These are phyloP conservation scores for Esperia sulphurella DNA, from an alignment of 2,888 invertebrate genomes.

Conservation along the genomic window DNA sequence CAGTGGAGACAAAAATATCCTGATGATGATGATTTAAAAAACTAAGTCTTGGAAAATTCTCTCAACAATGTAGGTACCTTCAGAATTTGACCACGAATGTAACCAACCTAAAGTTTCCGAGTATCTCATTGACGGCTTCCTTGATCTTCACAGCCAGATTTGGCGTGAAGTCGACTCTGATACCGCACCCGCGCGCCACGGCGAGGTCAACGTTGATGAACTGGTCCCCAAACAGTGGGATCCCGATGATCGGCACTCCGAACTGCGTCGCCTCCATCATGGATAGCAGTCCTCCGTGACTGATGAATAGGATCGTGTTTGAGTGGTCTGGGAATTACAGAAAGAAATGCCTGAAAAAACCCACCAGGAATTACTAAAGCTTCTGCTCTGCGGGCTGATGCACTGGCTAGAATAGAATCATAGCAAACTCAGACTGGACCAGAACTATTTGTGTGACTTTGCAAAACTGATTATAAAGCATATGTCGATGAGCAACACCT, in stretches of 20 bases:
- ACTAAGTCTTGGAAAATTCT: too few relatives aligned
- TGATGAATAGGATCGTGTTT: conserved; percentile 39
- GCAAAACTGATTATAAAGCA: too few relatives aligned
- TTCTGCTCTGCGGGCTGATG: too few relatives aligned
- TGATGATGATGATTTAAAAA: too few relatives aligned
- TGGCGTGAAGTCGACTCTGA: conserved; percentile 30
- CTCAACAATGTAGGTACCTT: too few relatives aligned
- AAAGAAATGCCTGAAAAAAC: background rate
- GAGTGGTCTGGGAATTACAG: conserved; percentile 34
- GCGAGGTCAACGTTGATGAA: conserved; percentile 31
- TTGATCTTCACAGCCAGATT: conserved; percentile 31
- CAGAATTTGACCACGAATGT: background rate
- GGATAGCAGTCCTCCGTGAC: conserved; percentile 36
- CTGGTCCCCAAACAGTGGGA: conserved; percentile 44
- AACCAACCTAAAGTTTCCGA: conserved; percentile 36
- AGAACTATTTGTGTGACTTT: too few relatives aligned
- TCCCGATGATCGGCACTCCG: conserved; percentile 43
- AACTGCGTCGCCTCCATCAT: conserved; percentile 39
- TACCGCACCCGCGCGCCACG: conserved; percentile 27
- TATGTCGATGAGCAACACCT: too few relatives aligned
- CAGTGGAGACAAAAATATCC: too few relatives aligned
- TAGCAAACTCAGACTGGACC: too few relatives aligned
- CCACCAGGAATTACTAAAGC: too few relatives aligned
- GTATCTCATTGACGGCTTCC: conserved; percentile 33
- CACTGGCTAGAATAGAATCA: too few relatives aligned